Percentiles rank a stretch among this genome's conserved stretches.
Evolutionary conservation across 2,113 vertebrate species (phyloP).

Genomic region (Salvelinus alpinus): DNA sequence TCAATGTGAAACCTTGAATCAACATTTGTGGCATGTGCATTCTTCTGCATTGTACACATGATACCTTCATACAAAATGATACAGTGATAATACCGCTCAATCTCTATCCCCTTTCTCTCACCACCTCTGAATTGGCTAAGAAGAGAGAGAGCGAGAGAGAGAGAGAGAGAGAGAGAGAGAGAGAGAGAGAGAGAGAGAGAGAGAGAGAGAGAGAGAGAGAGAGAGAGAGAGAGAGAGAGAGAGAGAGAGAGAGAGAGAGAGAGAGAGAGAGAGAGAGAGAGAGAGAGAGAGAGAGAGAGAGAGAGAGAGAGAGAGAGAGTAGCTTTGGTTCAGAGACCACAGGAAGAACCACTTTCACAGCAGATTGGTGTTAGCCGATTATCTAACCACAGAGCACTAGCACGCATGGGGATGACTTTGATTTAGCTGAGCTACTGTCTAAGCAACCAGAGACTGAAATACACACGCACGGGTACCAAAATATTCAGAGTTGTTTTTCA

Average conservation of each 20-base stretch:
- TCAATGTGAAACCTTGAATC: too few species aligned
- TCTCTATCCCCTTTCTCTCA: neutral
- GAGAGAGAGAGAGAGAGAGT: neutral
- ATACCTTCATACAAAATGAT: too few species aligned
- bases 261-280: neutral
- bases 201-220: neutral
- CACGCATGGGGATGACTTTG: conserved; percentile 11
- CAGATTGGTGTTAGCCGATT: conserved; percentile 18
- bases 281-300: neutral
- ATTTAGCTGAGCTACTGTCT: conserved; percentile 15
- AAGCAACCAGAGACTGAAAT: neutral
- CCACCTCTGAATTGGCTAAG: neutral
- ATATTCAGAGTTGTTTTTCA: neutral
- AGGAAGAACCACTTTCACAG: conserved; percentile 27
- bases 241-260: neutral
- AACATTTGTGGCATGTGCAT: too few species aligned
- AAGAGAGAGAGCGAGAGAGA: neutral
- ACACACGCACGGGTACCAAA: neutral
- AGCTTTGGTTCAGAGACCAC: conserved; percentile 2
- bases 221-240: neutral
- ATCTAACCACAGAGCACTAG: conserved; percentile 7
- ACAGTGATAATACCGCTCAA: too few species aligned
- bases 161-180: too few species aligned
- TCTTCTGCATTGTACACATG: too few species aligned
- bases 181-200: neutral